Evolutionary conservation across 2,888 invertebrate species (phyloP).

Genomic region (Acrobeloides nanus): DNA sequence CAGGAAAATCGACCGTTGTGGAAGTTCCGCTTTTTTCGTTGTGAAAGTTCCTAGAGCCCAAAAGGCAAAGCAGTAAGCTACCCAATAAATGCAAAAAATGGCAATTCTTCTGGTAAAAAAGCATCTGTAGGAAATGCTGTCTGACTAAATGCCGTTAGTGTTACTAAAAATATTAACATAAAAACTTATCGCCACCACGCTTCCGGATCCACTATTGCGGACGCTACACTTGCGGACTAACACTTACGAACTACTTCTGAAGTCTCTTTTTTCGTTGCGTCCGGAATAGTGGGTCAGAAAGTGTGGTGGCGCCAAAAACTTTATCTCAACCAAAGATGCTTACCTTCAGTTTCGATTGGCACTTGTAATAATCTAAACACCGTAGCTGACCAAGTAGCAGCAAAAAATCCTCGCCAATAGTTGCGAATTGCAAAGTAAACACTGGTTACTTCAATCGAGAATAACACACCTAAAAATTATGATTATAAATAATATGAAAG

Average conservation of each 20-base stretch:
- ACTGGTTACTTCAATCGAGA: slow-evolving; percentile 11
- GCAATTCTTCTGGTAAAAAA: slow-evolving; percentile 74
- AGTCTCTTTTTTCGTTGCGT: not conserved
- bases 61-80: slow-evolving; percentile 52
- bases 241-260: not conserved
- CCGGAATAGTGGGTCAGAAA: too few species aligned
- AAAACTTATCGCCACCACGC: too few species aligned
- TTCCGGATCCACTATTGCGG: too few species aligned
- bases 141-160: too few species aligned
- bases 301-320: too few species aligned
- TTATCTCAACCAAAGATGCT: not conserved
- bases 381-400: slow-evolving; percentile 92
- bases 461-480: slow-evolving; percentile 9
- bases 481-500: not conserved
- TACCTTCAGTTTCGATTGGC: slow-evolving; percentile 15
- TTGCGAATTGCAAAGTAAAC: slow-evolving; percentile 18
- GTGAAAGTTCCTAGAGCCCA: not conserved
- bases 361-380: slow-evolving; percentile 81
- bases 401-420: slow-evolving; percentile 71
- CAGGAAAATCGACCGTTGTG: too few species aligned
- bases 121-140: too few species aligned
- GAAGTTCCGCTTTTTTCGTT: too few species aligned
- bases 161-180: too few species aligned
- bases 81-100: slow-evolving; percentile 76
- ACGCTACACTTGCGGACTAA: too few species aligned